phyloP scores from a whole-genome alignment of 2,113 vertebrate genomes.

The Tapirus terrestris region DNA sequence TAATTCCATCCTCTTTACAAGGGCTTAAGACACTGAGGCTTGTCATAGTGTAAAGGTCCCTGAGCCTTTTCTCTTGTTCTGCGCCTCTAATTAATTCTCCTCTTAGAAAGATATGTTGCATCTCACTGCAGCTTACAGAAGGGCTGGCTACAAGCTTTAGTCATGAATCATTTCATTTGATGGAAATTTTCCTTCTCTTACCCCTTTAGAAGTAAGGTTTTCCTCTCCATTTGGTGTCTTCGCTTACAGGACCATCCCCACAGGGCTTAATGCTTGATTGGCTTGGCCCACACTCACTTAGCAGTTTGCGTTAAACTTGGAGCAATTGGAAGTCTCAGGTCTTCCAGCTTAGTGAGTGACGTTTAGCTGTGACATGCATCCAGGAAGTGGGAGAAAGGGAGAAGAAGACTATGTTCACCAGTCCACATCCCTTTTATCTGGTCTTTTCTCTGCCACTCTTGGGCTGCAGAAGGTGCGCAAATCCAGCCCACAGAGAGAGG shows the following conservation, averaged over 20 bases:
- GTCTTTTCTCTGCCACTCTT: conserved; percentile 35
- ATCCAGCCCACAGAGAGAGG: not conserved
- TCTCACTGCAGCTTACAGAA: conserved; percentile 57
- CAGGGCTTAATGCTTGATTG: not conserved
- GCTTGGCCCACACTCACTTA: not conserved
- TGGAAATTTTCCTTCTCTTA: conserved; percentile 3
- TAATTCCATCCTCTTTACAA: conserved; percentile 52
- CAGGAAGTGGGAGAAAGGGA: not conserved
- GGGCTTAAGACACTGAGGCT: conserved; percentile 52
- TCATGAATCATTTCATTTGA: not conserved
- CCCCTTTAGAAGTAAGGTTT: conserved; percentile 29
- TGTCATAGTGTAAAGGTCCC: not conserved
- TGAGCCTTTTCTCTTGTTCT: conserved; percentile 25
- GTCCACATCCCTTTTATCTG: not conserved
- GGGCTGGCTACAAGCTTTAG: conserved; percentile 41
- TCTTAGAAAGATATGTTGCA: conserved; percentile 13
- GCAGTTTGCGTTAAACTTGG: conserved; percentile 62
- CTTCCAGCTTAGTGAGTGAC: not conserved
- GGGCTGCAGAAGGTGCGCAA: not conserved
- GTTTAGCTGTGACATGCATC: not conserved
- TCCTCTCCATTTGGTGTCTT: not conserved
- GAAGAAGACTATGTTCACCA: not conserved
- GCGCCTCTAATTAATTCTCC: conserved; percentile 53
- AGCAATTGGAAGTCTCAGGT: not conserved
- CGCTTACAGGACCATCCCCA: not conserved